Evolutionary conservation across 2,113 vertebrate genomes (phyloP).

Genomic region (western clawed frog (Xenopus tropicalis)): DNA sequence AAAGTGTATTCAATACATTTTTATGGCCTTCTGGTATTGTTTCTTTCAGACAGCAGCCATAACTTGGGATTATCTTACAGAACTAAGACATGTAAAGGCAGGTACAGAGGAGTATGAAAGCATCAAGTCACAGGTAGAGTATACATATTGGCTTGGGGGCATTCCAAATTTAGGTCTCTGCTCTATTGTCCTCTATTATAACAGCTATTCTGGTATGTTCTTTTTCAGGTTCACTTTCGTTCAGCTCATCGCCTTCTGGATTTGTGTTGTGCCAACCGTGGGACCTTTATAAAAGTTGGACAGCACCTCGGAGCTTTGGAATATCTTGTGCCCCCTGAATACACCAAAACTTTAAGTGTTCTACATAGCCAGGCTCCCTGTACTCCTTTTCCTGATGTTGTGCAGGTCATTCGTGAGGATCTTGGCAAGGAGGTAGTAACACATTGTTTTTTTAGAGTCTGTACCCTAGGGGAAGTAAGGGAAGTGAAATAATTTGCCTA

Average conservation of each 20-base stretch:
- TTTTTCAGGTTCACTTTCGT: slow-evolving; percentile 80
- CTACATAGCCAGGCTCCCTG: slow-evolving; percentile 88
- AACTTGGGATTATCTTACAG: slow-evolving; percentile 87
- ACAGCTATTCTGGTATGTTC: too few relatives aligned
- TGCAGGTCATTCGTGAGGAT: slow-evolving; percentile 88
- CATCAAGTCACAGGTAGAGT: slow-evolving; percentile 80
- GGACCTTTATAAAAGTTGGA: slow-evolving; percentile 97
- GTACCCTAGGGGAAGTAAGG: not conserved
- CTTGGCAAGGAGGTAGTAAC: slow-evolving; percentile 83
- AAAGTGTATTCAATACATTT: too few relatives aligned
- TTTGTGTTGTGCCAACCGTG: slow-evolving; percentile 92
- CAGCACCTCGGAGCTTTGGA: slow-evolving; percentile 93
- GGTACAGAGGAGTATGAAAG: slow-evolving; percentile 80
- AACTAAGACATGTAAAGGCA: slow-evolving; percentile 70
- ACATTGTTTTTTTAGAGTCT: not conserved
- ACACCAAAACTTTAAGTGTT: slow-evolving; percentile 88
- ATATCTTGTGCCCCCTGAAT: slow-evolving; percentile 90
- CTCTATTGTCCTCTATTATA: too few relatives aligned
- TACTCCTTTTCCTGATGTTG: slow-evolving; percentile 84
- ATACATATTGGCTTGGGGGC: not conserved
- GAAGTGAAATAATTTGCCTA: not conserved
- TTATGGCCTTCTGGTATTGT: too few relatives aligned
- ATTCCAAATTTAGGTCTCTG: too few relatives aligned
- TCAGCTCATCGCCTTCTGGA: slow-evolving; percentile 86
- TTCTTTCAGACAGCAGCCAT: slow-evolving; percentile 81